Conservation (phyloP, 2,113 vertebrate genomes). For the Eidolon helvum region DNA sequence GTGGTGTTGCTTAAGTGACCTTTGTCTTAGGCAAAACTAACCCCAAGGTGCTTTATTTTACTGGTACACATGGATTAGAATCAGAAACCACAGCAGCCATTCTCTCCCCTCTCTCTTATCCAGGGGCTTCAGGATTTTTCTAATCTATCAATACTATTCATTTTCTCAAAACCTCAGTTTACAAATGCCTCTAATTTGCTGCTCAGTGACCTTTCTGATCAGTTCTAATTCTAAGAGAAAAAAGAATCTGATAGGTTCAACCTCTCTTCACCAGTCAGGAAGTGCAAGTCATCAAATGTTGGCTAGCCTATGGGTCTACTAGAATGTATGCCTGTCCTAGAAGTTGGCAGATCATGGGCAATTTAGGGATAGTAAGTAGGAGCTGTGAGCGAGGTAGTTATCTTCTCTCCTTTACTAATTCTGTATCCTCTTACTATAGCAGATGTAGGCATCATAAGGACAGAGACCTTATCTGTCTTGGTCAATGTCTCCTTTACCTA, state of each 20-base stretch:
- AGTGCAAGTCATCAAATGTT: background rate
- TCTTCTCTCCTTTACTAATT: background rate
- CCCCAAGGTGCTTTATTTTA: background rate
- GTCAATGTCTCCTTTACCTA: background rate
- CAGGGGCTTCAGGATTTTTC: background rate
- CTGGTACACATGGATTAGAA: background rate
- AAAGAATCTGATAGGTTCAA: background rate
- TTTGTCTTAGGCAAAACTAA: constrained; percentile 2
- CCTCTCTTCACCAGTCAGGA: background rate
- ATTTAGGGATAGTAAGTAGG: background rate
- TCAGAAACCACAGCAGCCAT: background rate
- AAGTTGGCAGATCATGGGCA: background rate
- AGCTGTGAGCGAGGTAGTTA: background rate
- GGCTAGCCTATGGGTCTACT: background rate
- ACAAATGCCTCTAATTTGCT: background rate
- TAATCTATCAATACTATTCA: background rate
- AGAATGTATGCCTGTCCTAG: background rate
- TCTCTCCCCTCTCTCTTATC: background rate
- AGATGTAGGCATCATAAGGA: background rate
- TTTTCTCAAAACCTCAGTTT: constrained; percentile 22
- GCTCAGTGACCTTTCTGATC: background rate
- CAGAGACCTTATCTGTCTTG: background rate
- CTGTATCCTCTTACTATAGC: background rate
- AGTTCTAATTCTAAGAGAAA: background rate
- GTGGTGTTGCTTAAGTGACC: background rate